Evolutionary conservation across 2,888 invertebrate genomes (phyloP), one percentile per base, ranked within the genome.

Genomic region (Watsonalla cultraria): DNA sequence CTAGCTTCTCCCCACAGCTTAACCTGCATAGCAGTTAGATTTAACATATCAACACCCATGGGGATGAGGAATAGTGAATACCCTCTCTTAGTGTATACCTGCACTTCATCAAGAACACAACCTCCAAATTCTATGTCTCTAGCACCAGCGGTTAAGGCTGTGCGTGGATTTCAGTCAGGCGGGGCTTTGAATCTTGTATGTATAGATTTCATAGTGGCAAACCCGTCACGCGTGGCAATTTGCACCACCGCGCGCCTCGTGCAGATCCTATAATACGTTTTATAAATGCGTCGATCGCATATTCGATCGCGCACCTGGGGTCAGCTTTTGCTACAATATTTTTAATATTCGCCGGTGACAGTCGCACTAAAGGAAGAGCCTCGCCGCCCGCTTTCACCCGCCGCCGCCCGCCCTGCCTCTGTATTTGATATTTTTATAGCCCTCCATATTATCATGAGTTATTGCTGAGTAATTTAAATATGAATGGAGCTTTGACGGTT

Each of bases 401-500:
- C 54, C 64, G 62, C 54, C 42, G 11, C 54, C 56, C 51, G 42
- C 58, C 51, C 55, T 60, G 65, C 66, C 70, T 69, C 82, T 86
- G 85, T 82, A 80, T 83, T 83, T 85, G 85, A 88, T 87, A 86
- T 86, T 88, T 88, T 89, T 87, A 86, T 84, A 76, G 83, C 80
- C 78, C 67, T 78, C 75, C 76, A 82, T 77, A 84, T 83, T 83
- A 86, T 78, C 76, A 76, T 83, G 88, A 88, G 82, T 86, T 86
- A 88, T 84, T 78, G 84, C 80, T 63, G 74, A 73, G 74, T 76
- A 76, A 85, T 84, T 86, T 84, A 78, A 86, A 88, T 86, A 80
- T 85, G 80, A 86, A 85, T 81, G 79, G 80, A 72, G 77, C 72
- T 80, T 80, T 78, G 80, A 81, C 80, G 79, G 74, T 82, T 83